A percentile compares a stretch with the other conserved stretches of the same genome.
Conservation (phyloP, 2,113 vertebrate species). For the Hucho hucho region DNA sequence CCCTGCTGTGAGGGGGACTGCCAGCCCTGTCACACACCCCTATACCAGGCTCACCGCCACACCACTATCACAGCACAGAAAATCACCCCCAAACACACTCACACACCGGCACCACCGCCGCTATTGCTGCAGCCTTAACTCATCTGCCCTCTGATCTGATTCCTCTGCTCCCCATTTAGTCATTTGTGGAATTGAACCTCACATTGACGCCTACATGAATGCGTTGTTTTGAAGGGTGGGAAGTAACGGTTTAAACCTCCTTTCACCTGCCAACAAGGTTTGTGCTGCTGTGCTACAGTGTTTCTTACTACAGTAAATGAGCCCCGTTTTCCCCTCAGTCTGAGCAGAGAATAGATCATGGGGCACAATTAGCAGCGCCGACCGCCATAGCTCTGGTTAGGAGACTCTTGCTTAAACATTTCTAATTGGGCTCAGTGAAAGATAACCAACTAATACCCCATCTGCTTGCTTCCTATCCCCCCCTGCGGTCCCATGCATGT, state of each 20-base stretch:
- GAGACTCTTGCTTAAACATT: slow-evolving; percentile 43
- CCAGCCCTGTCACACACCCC: slow-evolving; percentile 39
- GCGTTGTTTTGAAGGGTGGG: too few relatives aligned
- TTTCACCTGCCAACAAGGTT: too few relatives aligned
- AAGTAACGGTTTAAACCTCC: too few relatives aligned
- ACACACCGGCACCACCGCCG: slow-evolving; percentile 17
- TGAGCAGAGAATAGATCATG: slow-evolving; percentile 18
- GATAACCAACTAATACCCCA: slow-evolving; percentile 36
- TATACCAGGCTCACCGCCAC: slow-evolving; percentile 34
- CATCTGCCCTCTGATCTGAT: slow-evolving; percentile 26
- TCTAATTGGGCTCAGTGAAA: slow-evolving; percentile 53
- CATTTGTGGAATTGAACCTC: not conserved
- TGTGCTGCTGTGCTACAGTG: too few relatives aligned
- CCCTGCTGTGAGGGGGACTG: slow-evolving; percentile 44
- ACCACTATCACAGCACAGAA: slow-evolving; percentile 4
- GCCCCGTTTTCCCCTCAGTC: not conserved
- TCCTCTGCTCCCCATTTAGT: slow-evolving; percentile 34
- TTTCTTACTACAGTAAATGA: not conserved
- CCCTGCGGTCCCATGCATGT: slow-evolving; percentile 32
- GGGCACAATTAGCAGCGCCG: slow-evolving; percentile 39
- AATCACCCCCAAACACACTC: slow-evolving; percentile 35
- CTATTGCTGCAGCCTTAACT: slow-evolving; percentile 10
- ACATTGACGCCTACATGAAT: too few relatives aligned
- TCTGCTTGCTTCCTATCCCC: slow-evolving; percentile 20
- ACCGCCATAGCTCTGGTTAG: slow-evolving; percentile 33